Base-by-base conservation (phyloP, 2,888 invertebrate genomes). In the Noctuana brunneofusca region DNA sequence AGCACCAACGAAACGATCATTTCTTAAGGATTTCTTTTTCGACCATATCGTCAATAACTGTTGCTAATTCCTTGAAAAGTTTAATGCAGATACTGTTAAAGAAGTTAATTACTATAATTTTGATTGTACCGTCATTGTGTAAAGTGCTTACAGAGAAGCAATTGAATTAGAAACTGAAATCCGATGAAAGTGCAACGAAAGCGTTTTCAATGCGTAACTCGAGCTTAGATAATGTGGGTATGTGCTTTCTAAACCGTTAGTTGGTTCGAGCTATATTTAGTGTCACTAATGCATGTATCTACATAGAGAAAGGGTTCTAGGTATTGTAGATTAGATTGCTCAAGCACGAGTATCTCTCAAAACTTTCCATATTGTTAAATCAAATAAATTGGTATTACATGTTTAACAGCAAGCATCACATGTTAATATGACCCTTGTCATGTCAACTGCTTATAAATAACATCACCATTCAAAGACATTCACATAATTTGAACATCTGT, bases 231-330 rank as follows among this genome's bases (percentile, higher is more conserved):
- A 24, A 63, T 63, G 50, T 55, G 14, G 43, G 50, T 49, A 49
- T 41, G 38, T 67, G 77, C 86, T 86, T 86, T 87, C 86, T 85
- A 85, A 84, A 81, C 71, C 70, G 71, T 79, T 80, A 78, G 79
- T 75, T 76, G 75, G 75, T 46, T 41, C 27, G 27, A 55, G 38
- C 60, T 62, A 62, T 38, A 62, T 48, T 55, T 35, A 60, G 54
- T 43, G 60, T 56, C 53, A 48, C 48, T 35, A 20, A 62, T 49
- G 35, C 55, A 48, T 54, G 38, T 62, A 41, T 48, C 48, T 38
- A 27, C 38, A 27, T 55, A 49, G 62, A 62, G 62, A 62, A 62
- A 62, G 62, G 62, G 27, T 48, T 62, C 41, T 55, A 55, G 48
- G 22, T 55, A 62, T 49, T 50, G 12, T 43, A 16, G 41, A 55